phyloP scores from a whole-genome alignment of 2,888 invertebrate species.

The Bombyx huttoni region DNA sequence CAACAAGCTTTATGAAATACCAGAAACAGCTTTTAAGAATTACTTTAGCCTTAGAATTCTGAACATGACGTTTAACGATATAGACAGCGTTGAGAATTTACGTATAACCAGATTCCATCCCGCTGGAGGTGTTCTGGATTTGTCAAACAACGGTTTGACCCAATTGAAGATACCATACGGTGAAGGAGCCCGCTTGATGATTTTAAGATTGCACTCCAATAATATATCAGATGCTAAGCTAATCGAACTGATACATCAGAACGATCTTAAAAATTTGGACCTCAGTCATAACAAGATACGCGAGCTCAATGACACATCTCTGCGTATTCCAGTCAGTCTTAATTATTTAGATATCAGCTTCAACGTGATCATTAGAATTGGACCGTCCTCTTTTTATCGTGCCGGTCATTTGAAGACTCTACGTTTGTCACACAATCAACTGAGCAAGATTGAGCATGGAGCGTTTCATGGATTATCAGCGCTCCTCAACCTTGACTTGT shows the following conservation, averaged over 20 bases:
- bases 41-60: conserved; percentile 36
- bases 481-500: conserved; percentile 28
- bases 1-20: conserved; percentile 38
- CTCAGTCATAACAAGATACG: conserved; percentile 39
- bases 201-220: conserved; percentile 37
- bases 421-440: conserved; percentile 33
- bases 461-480: conserved; percentile 33
- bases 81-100: conserved; percentile 29
- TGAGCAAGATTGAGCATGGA: conserved; percentile 38
- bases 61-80: conserved; percentile 43
- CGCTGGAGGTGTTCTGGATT: conserved; percentile 45
- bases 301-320: conserved; percentile 27
- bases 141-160: conserved; percentile 45
- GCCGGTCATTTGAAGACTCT: conserved; percentile 31
- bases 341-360: conserved; percentile 33
- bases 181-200: conserved; percentile 32
- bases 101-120: conserved; percentile 39
- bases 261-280: conserved; percentile 30
- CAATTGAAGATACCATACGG: conserved; percentile 31
- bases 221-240: conserved; percentile 33
- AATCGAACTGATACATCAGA: conserved; percentile 33
- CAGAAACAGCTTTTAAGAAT: conserved; percentile 32
- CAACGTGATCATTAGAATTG: conserved; percentile 34
- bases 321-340: conserved; percentile 34
- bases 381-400: conserved; percentile 37